Evolutionary conservation across 1,140 invertebrate species (phyloP), one percentile per base, ranked within the genome.

Genomic region (Nasonia vitripennis): DNA sequence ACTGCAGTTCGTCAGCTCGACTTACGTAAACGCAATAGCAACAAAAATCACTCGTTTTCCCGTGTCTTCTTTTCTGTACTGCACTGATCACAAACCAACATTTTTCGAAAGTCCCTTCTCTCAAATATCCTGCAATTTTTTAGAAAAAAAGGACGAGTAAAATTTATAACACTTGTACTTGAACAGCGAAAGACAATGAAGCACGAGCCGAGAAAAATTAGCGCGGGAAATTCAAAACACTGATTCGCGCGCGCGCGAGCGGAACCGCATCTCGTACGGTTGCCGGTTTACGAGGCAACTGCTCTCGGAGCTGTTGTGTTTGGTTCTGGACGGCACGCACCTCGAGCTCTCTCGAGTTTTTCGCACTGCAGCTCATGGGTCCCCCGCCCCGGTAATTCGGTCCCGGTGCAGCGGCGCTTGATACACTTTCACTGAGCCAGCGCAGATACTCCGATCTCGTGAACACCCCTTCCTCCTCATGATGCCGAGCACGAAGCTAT

Each of bases 401-500:
- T 31, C 68, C 68, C 23, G 27, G 23, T 71, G 68, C 68, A 71
- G 68, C 68, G 68, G 68, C 68, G 68, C 37, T 70, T 75, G 62
- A 45, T 78, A 78, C 75, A 78, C 82, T 78, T 78, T 84, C 82
- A 78, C 82, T 62, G 82, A 37, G 34, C 9, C 31, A n/a, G 0
- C 48, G 70, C 23, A 17, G 31, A 34, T 6, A 62, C 77, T 51
- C 27, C 20, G 11, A 11, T 51, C 45, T 17, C 3, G 3, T 12
- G 27, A 17, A 20, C 10, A 20, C 27, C 27, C n/a, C 20, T 79
- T 34, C 17, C 31, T 12, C 34, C 71, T 70, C 7, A 27, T 27
- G 27, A 27, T 27, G 1, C 27, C 27, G 27, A 27, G 27, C 27
- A 17, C 7, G 6, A 27, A 70, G 11, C n/a, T 70, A 10, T 70